Percentiles rank a stretch among this genome's conserved stretches.
phyloP scores from a whole-genome alignment of 2,113 vertebrate genomes.

The Harpagus bidentatus region DNA sequence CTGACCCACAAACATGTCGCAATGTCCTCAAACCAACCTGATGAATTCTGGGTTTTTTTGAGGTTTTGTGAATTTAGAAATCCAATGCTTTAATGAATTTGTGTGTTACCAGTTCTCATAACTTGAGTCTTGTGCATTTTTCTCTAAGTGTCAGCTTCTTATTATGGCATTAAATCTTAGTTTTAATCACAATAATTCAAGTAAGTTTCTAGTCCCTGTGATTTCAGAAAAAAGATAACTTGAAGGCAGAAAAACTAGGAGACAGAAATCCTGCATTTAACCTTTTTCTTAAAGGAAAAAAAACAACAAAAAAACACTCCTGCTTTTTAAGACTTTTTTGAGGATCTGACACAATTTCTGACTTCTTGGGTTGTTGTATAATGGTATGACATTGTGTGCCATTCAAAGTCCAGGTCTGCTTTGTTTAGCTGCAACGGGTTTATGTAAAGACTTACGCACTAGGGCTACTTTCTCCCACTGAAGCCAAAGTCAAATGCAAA shows the following conservation, averaged over 20 bases:
- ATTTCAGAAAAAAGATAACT: neutral
- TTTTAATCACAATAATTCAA: neutral
- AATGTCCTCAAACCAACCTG: neutral
- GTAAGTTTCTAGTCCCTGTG: neutral
- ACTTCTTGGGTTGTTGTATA: neutral
- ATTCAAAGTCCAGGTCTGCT: neutral
- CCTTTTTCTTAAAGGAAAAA: neutral
- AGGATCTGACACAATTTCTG: neutral
- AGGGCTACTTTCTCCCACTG: neutral
- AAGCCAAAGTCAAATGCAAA: neutral
- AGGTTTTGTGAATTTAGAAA: neutral
- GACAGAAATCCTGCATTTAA: neutral
- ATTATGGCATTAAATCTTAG: neutral
- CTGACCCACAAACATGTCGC: neutral
- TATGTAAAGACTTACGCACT: neutral
- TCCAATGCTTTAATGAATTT: neutral
- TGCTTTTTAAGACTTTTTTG: neutral
- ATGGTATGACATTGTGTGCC: rapidly evolving
- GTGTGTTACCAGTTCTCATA: neutral
- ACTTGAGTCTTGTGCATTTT: neutral
- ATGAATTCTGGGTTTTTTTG: neutral
- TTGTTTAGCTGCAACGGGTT: neutral
- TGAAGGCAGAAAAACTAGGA: neutral
- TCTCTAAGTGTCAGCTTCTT: neutral
- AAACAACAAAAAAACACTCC: neutral